Evolutionary conservation across 2,113 vertebrate genomes (phyloP).

Genomic region (Lampris megalopsis): DNA sequence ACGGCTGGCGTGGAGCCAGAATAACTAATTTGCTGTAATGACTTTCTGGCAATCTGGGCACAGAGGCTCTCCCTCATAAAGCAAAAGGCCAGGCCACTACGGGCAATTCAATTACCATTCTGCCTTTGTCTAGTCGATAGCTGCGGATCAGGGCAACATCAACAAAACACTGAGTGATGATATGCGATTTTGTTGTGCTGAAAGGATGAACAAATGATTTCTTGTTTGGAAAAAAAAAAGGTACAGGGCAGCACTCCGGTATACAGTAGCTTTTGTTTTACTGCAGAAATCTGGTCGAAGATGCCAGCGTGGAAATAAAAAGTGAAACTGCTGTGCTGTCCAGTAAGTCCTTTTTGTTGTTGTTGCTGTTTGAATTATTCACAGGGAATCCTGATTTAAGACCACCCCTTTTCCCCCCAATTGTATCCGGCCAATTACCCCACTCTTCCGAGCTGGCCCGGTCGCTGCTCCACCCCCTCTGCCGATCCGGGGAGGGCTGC

Average conservation of each 20-base stretch:
- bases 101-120: conserved; percentile 70
- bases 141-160: conserved; percentile 45
- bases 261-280: conserved; percentile 35
- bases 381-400: no score
- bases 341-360: neutral
- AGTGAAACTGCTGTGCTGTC: neutral
- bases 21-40: conserved; percentile 78
- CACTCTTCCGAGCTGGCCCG: no score
- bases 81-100: conserved; percentile 51
- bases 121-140: conserved; percentile 38
- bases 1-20: conserved; percentile 62
- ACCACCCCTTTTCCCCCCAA: no score
- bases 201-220: conserved; percentile 49
- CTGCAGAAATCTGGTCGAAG: conserved; percentile 18
- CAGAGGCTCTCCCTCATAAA: conserved; percentile 63
- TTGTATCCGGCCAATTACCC: no score
- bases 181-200: conserved; percentile 12
- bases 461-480: no score
- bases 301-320: conserved; percentile 42
- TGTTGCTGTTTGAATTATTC: neutral
- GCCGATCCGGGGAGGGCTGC: no score
- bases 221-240: conserved; percentile 56
- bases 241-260: conserved; percentile 14
- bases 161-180: conserved; percentile 38
- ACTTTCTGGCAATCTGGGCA: conserved; percentile 70